Evolutionary conservation across 2,113 vertebrate genomes (phyloP), one percentile per base, ranked within the genome.

Genomic region (Miniopterus natalensis): DNA sequence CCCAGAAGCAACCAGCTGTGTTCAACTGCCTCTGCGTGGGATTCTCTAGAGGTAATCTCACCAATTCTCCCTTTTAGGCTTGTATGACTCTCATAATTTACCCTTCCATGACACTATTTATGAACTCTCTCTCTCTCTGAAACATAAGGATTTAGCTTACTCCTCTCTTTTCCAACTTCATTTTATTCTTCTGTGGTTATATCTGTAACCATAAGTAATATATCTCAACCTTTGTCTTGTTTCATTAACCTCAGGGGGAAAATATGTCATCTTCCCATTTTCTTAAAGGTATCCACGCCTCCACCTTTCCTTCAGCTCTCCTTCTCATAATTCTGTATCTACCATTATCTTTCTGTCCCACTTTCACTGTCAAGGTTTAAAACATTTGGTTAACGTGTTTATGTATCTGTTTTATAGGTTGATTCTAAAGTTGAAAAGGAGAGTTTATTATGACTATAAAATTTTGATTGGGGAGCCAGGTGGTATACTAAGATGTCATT

Each of bases 371-470:
- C 65, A 90, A 63, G 12, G 36, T 88, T 88, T 29, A 12, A 74
- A 65, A 77, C n/a, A 80, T 80, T 51, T 63, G 49, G 20, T 88
- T 90, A 87, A 84, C 12, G 42, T 65, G 10, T 6, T 45, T 45
- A 8, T 45, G 13, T 61, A 47, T 70, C 57, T 55, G 10, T 31
- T 92, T 57, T 94, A 47, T 12, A 84, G 31, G 31, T 9, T 31
- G 49, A 55, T 61, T 79, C 42, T 87, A 49, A 92, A 70, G 17
- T 49, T 81, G 1, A 2, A 47, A 92, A 91, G 31, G 42, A 66
- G 27, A 89, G 31, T 78, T 87, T 66, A 92, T 83, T 53, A 92
- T n/a, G n/a, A 65, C 6, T 15, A 61, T 78, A 42, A 92, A 80
- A 4, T 83, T 14, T 47, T 77, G 55, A 73, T 1, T 94, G 68